Evolutionary conservation across 2,797 vertebrate genomes (phyloP), one percentile per base, ranked within the genome.

Genomic region (Labeo calbasu): DNA sequence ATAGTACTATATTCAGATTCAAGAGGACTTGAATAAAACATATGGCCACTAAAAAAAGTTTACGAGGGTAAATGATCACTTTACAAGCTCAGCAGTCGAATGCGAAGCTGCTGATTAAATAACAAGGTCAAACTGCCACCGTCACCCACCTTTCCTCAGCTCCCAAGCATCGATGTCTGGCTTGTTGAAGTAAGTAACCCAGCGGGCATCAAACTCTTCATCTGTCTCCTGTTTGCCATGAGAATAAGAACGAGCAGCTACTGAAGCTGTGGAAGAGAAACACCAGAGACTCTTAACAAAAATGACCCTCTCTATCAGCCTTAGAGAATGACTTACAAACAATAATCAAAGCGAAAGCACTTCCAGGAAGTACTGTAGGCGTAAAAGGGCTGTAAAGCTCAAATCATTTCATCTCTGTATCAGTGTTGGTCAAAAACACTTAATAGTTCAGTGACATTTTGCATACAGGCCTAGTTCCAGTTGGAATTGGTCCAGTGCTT

Each of bases 161-260:
- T 99, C 98, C 98, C 98, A 99, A 83, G 97, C 97, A 68, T 99
- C 98, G 5, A 99, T 98, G 87, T 99, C 97, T 91, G 95, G 94
- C 90, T 99, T 99, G 94, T 95, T 99, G 91, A 99, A 99, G 84
- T 99, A 99, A 0, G 96, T 98, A 86, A 99, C 93, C 98, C 98
- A 99, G 88, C 97, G 98, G 88, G 98, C 98, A 90, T 99, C 98
- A 68, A 99, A 99, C 91, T 99, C 98, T 85, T 99, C 98, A 79
- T 99, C 98, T 0, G 98, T 96, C 92, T 99, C 97, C 28, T 97
- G 94, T 81, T 95, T 95, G 68, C 96, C 97, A 70, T 98, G 96
- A 25, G 97, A 98, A 91, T 98, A 98, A 91, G 96, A 96, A 90
- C 97, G 96, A 59, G 92, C 92, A 51, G 93, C 94, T 89, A 97